These are phyloP conservation scores for Omphaloscelis lunosa DNA, from an alignment of 2,888 invertebrate species.

Conservation along the genomic window DNA sequence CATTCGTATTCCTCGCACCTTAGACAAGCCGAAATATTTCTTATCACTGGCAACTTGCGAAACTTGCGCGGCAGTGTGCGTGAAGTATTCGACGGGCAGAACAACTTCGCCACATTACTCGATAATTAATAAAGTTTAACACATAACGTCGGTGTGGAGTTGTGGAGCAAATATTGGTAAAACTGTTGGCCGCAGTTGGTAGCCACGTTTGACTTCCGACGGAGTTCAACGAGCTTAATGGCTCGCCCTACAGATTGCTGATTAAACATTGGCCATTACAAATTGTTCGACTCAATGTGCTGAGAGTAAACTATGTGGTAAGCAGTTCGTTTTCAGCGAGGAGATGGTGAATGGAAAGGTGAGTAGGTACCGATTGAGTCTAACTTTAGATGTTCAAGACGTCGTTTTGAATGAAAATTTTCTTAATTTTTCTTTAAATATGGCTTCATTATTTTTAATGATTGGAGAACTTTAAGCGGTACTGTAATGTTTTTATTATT, in stretches of 20 bases:
- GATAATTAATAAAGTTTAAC: constrained; percentile 88
- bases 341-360: constrained; percentile 25
- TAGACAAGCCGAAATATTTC: constrained; percentile 70
- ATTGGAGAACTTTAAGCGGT: background rate
- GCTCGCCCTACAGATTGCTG: constrained; percentile 76
- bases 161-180: constrained; percentile 82
- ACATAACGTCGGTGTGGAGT: constrained; percentile 76
- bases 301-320: constrained; percentile 53
- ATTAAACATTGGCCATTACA: constrained; percentile 78
- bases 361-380: background rate
- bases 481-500: background rate
- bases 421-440: background rate
- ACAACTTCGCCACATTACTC: constrained; percentile 83
- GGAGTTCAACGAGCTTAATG: constrained; percentile 77
- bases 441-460: constrained; percentile 23
- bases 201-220: constrained; percentile 69
- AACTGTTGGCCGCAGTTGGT: constrained; percentile 74
- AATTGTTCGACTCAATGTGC: constrained; percentile 68
- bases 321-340: constrained; percentile 46
- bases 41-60: constrained; percentile 76
- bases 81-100: constrained; percentile 78
- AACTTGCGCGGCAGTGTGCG: constrained; percentile 70
- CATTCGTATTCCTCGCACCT: constrained; percentile 72
- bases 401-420: background rate
- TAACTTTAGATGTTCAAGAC: background rate